Percentiles rank a stretch among this genome's conserved stretches.
Evolutionary conservation across 2,888 invertebrate species (phyloP).

Genomic region (Didymodactylos carnosus): DNA sequence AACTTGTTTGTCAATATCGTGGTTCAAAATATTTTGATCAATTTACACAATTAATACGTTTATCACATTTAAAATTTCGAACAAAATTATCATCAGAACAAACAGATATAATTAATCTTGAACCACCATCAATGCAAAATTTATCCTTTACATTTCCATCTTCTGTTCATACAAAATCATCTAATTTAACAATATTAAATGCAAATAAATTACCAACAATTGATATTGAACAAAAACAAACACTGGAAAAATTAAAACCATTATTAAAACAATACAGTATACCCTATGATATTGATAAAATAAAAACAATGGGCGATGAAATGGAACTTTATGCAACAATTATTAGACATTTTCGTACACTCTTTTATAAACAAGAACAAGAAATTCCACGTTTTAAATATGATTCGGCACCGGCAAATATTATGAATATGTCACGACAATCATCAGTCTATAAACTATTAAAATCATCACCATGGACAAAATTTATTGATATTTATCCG

Average conservation of each 20-base stretch:
- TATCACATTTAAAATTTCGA: background rate
- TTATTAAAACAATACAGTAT: background rate
- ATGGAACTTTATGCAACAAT: conserved; percentile 33
- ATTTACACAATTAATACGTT: conserved; percentile 23
- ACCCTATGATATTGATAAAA: conserved; percentile 4
- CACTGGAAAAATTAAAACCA: background rate
- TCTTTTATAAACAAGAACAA: conserved; percentile 28
- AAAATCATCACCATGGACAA: conserved; percentile 28
- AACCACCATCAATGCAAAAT: background rate
- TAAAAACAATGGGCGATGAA: conserved; percentile 28
- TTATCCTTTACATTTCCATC: too few relatives aligned
- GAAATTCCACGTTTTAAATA: background rate
- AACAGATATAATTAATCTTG: background rate
- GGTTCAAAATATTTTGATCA: conserved; percentile 27
- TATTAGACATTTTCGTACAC: conserved; percentile 25
- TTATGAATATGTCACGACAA: background rate
- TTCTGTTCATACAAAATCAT: too few relatives aligned
- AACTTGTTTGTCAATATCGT: conserved; percentile 29
- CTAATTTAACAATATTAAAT: background rate
- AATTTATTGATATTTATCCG: conserved; percentile 24
- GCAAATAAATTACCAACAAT: background rate
- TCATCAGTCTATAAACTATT: conserved; percentile 17
- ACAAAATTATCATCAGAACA: background rate
- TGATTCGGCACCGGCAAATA: background rate
- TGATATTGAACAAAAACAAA: background rate